phyloP scores from a whole-genome alignment of 2,113 vertebrate species.

The Chaenogobius annularis region DNA sequence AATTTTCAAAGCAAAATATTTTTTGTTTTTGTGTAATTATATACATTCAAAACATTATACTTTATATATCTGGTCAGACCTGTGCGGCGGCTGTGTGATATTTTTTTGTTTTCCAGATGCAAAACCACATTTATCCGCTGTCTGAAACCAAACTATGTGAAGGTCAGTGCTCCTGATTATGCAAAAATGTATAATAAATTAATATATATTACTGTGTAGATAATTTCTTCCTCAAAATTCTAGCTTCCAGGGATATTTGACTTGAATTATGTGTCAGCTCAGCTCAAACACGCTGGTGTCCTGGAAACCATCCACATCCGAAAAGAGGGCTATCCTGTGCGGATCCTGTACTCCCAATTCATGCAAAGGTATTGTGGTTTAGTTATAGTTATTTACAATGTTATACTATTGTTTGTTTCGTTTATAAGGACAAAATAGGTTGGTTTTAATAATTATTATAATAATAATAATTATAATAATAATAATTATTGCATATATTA shows the following conservation, averaged over 20 bases:
- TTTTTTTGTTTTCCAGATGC: slow-evolving; percentile 71
- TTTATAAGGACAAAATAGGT: no score
- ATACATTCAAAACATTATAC: background rate
- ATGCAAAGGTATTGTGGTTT: slow-evolving; percentile 78
- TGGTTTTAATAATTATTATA: no score
- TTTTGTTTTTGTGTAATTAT: no score
- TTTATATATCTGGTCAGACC: background rate
- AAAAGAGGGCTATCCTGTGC: slow-evolving; percentile 84
- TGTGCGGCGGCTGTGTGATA: background rate
- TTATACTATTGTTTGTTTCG: no score
- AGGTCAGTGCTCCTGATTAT: slow-evolving; percentile 72
- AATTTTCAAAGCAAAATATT: no score
- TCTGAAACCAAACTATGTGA: slow-evolving; percentile 84
- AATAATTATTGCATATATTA: no score
- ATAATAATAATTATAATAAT: no score
- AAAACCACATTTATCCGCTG: slow-evolving; percentile 84
- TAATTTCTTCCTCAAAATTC: background rate
- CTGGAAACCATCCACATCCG: slow-evolving; percentile 82
- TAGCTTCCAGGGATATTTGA: slow-evolving; percentile 88
- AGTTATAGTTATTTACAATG: no score
- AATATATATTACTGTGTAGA: background rate
- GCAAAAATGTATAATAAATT: background rate
- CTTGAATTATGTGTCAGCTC: slow-evolving; percentile 81
- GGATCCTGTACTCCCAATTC: slow-evolving; percentile 79
- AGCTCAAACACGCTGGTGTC: slow-evolving; percentile 84